These are phyloP conservation scores for Nyctalus aviator DNA, from an alignment of 2,797 vertebrate genomes.

Conservation along the genomic window DNA sequence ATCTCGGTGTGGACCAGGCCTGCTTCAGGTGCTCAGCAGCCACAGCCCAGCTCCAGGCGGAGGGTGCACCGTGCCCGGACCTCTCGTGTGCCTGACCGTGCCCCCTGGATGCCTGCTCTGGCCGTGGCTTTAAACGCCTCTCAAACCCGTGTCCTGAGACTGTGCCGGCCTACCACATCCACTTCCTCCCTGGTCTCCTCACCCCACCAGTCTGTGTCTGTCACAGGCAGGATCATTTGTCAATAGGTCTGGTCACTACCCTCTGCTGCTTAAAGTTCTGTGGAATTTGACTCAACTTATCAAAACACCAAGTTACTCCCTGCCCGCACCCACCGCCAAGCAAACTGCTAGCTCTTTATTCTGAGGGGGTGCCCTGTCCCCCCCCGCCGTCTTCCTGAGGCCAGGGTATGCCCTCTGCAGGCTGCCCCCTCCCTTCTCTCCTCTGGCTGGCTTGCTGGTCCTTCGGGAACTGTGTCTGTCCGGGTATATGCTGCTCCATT, in stretches of 20 bases:
- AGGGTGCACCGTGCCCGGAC: fast-evolving
- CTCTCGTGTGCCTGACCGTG: background rate
- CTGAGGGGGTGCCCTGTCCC: background rate
- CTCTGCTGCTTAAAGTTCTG: background rate
- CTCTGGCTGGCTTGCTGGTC: background rate
- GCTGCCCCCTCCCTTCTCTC: background rate
- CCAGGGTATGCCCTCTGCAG: fast-evolving
- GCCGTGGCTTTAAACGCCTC: background rate
- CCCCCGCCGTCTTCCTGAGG: fast-evolving
- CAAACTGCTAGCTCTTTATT: background rate
- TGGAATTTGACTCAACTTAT: background rate
- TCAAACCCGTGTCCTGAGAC: background rate
- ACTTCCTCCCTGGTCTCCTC: background rate
- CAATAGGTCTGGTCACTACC: background rate
- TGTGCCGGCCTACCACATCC: background rate
- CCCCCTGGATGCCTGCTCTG: too few relatives aligned
- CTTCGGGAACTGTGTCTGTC: background rate
- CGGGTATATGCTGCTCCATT: fast-evolving
- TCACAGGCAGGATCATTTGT: background rate
- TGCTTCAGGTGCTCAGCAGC: fast-evolving
- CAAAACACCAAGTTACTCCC: background rate
- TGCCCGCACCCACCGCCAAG: background rate
- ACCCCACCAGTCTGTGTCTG: fast-evolving
- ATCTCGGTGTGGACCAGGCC: background rate
- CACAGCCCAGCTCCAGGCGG: fast-evolving